Evolutionary conservation across 2,797 vertebrate species (phyloP), one percentile per base, ranked within the genome.

Genomic region (Sorex maritimensis): DNA sequence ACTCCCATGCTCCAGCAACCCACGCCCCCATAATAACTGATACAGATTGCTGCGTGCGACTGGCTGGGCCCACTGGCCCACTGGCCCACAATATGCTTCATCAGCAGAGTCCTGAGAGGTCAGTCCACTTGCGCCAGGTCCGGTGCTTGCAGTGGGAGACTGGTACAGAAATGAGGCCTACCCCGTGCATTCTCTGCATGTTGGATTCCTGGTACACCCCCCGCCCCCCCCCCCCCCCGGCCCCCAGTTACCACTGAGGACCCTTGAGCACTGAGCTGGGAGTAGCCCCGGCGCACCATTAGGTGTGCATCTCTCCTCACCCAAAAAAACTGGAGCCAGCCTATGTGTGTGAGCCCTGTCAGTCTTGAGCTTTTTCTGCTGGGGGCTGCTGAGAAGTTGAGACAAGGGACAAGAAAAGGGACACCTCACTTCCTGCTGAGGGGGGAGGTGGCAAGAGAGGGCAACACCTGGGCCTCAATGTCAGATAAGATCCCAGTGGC

Each of bases 391-490:
- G n/a, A 78, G 86, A 81, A 75, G n/a, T 34, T 28, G 55, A 77
- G 73, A 41, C 55, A 88, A 46, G 21, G 65, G 71, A 74, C 44
- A 72, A 91, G 46, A 65, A 61, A 75, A 81, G 61, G 44, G 14
- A 30, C 15, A 24, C 49, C 26, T 30, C 30, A 30, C 30, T 49
- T 24, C 41, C 34, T 30, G n/a, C 24, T 81, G 91, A 80, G 83
- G 26, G 46, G 23, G 24, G 24, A 68, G 68, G 2, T 11, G 15
- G 38, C 21, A 28, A 49, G 5, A 44, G 67, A 55, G 28, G 38
- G 55, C n/a, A 19, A 34, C 0, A 11, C 44, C n/a, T 72, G n/a
- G 34, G 61, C 38, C 11, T n/a, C 23, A 41, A 82, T 17, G n/a
- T 52, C 41, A 38, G 41, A 7, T 44, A 44, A 44, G 41, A 44